A percentile compares a stretch with the other conserved stretches of the same genome.
These are phyloP conservation scores for Apaloderma vittatum DNA, from an alignment of 2,113 vertebrate genomes.

Conservation along the genomic window DNA sequence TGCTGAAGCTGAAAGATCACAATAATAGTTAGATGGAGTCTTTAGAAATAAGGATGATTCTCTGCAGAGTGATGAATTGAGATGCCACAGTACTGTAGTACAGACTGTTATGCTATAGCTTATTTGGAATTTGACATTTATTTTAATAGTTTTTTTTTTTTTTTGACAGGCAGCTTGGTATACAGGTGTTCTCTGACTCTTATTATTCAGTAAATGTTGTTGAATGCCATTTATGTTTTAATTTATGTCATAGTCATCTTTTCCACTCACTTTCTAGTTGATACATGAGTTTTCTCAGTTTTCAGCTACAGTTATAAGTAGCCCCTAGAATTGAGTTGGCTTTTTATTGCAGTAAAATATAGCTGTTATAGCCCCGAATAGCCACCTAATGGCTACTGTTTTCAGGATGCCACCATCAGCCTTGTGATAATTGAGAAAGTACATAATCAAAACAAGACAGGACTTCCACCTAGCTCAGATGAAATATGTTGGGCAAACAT, in stretches of 20 bases:
- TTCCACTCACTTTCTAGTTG: neutral
- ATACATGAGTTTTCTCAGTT: neutral
- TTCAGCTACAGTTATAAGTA: neutral
- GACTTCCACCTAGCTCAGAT: neutral
- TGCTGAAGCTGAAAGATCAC: conserved; percentile 1
- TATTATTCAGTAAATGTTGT: neutral
- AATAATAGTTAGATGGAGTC: neutral
- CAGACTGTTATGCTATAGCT: neutral
- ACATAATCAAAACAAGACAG: neutral
- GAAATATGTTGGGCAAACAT: neutral
- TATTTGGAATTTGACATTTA: neutral
- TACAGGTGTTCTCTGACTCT: neutral
- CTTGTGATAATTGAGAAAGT: neutral
- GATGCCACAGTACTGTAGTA: neutral
- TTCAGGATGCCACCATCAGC: neutral
- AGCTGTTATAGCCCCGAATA: neutral
- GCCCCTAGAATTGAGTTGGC: neutral
- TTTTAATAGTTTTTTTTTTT: neutral
- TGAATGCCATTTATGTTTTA: neutral
- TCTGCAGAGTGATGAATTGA: neutral
- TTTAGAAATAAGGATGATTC: neutral
- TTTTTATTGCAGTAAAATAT: neutral
- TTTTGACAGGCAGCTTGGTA: neutral
- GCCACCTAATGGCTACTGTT: neutral
- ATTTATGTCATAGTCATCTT: neutral